Evolutionary conservation across 2,113 vertebrate genomes (phyloP).

Genomic region (Ptilonorhynchus violaceus): DNA sequence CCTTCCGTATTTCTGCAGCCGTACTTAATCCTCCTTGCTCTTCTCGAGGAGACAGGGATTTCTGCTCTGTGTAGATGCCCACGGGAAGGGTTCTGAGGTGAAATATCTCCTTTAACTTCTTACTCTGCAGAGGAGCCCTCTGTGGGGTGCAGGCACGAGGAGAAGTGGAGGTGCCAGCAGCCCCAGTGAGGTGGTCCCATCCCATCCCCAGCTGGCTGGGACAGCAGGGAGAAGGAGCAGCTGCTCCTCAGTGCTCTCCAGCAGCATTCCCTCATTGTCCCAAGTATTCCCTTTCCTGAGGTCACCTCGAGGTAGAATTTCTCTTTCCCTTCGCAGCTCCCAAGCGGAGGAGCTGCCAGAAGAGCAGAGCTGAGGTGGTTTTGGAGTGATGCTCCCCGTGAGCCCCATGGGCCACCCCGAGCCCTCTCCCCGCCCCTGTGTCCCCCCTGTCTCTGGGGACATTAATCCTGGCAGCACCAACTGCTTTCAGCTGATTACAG

Average conservation of each 20-base stretch:
- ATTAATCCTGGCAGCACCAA: neutral
- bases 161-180: neutral
- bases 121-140: neutral
- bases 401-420: accelerated
- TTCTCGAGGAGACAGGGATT: neutral
- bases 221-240: neutral
- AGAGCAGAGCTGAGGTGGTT: neutral
- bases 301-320: neutral
- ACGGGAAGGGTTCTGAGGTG: neutral
- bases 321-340: neutral
- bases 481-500: neutral
- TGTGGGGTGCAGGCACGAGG: neutral
- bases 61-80: neutral
- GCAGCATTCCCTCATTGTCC: neutral
- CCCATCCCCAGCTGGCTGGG: accelerated
- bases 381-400: accelerated
- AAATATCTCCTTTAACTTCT: neutral
- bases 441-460: neutral
- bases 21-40: neutral
- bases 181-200: neutral
- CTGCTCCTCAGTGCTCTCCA: neutral
- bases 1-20: neutral
- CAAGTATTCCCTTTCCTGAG: neutral
- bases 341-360: neutral
- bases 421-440: no score